Evolutionary conservation across 2,113 vertebrate species (phyloP).

Genomic region (Talpa occidentalis): DNA sequence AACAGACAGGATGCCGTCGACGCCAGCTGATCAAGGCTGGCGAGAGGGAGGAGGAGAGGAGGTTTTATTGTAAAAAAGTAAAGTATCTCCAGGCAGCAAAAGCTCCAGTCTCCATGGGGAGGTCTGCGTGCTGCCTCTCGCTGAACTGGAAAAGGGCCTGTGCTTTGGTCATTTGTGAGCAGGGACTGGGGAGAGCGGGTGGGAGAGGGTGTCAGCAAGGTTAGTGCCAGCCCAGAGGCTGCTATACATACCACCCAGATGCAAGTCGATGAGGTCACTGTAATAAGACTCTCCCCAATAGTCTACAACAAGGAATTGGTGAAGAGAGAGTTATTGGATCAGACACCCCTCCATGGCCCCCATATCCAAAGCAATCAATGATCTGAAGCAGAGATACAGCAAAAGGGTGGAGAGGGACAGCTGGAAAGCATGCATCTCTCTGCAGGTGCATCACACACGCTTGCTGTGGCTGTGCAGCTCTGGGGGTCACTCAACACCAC

Average conservation of each 20-base stretch:
- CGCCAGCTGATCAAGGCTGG: not conserved
- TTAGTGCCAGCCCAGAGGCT: constrained; percentile 93
- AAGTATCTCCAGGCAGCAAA: not conserved
- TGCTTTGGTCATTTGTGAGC: constrained; percentile 83
- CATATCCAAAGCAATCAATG: constrained; percentile 69
- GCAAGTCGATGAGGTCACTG: constrained; percentile 99
- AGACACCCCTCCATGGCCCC: constrained; percentile 58
- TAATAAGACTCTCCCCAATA: constrained; percentile 99
- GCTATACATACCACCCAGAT: constrained; percentile 99
- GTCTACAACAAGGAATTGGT: constrained; percentile 99
- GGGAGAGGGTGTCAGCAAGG: constrained; percentile 84
- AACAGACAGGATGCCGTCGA: not conserved
- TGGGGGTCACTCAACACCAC: not conserved
- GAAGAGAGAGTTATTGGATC: constrained; percentile 95
- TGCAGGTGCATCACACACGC: not conserved
- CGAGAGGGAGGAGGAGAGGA: too few species aligned
- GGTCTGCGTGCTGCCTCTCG: not conserved
- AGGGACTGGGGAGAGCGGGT: constrained; percentile 81
- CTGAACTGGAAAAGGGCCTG: constrained; percentile 88
- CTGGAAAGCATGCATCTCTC: constrained; percentile 66
- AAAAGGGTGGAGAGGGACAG: not conserved
- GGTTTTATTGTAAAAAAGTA: not conserved
- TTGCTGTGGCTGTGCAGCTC: not conserved
- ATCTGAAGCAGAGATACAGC: not conserved
- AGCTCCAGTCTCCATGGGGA: not conserved